Conservation (phyloP, 2,888 invertebrate genomes). For the Noctua fimbriata region DNA sequence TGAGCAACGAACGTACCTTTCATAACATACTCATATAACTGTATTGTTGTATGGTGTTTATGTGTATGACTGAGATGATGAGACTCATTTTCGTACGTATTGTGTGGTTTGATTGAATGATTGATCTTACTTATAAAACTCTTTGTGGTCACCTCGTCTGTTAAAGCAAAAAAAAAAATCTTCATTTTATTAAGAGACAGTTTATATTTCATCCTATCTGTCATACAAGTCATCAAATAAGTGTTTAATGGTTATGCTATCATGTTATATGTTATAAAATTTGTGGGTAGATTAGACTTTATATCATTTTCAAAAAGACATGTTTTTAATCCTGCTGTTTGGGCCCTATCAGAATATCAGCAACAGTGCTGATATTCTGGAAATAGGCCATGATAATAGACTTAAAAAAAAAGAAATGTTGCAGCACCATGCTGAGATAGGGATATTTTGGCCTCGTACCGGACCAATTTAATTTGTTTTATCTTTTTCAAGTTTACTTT, state of each 20-base stretch:
- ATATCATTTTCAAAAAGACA: not conserved
- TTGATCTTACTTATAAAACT: slow-evolving; percentile 88
- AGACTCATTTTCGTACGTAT: not conserved
- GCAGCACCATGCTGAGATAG: no score
- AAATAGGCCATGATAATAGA: no score
- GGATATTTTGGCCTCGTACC: no score
- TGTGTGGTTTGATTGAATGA: not conserved
- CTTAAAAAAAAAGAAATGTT: no score
- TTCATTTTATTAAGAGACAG: slow-evolving; percentile 88
- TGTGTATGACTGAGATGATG: not conserved
- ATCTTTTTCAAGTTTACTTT: no score
- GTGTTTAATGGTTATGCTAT: slow-evolving; percentile 94
- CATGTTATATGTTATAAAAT: slow-evolving; percentile 87
- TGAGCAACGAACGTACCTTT: slow-evolving; percentile 40
- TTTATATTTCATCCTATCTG: slow-evolving; percentile 92
- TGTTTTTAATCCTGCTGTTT: not conserved
- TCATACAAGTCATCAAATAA: slow-evolving; percentile 95
- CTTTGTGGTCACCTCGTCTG: slow-evolving; percentile 95
- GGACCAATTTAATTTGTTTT: no score
- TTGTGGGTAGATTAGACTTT: not conserved
- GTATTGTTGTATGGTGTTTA: not conserved
- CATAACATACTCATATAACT: slow-evolving; percentile 10
- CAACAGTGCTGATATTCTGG: no score
- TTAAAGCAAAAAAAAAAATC: slow-evolving; percentile 76
- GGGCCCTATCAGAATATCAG: no score